These are phyloP conservation scores for Meghimatium bilineatum DNA, from an alignment of 2,888 invertebrate species.

Conservation along the genomic window DNA sequence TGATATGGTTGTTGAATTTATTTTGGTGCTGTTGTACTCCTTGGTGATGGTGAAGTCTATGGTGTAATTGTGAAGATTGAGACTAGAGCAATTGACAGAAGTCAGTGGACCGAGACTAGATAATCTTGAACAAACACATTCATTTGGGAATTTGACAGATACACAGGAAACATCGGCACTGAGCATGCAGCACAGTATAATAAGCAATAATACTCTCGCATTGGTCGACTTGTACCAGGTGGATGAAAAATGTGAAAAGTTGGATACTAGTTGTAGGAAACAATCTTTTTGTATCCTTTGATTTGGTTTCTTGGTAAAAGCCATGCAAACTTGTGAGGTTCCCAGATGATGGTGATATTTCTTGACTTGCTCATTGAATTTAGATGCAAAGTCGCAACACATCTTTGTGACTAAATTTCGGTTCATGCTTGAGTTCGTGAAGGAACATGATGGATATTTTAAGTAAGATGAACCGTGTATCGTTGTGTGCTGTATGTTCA, in stretches of 20 bases:
- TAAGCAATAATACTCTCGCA: neutral
- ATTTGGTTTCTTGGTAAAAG: neutral
- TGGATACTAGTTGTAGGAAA: neutral
- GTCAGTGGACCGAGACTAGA: neutral
- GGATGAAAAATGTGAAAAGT: neutral
- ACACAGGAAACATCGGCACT: neutral
- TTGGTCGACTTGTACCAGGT: neutral
- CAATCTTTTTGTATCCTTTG: neutral
- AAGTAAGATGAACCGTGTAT: neutral
- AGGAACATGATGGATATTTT: neutral
- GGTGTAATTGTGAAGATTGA: neutral
- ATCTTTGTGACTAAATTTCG: neutral
- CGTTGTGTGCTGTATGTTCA: neutral
- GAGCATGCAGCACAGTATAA: neutral
- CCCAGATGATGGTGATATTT: neutral
- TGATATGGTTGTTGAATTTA: conserved; percentile 38
- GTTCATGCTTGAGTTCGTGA: neutral
- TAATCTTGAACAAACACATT: conserved; percentile 6
- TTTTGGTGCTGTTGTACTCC: conserved; percentile 33
- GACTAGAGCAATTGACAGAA: conserved; percentile 47
- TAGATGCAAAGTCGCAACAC: neutral
- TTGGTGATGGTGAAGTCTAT: neutral
- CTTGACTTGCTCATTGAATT: neutral
- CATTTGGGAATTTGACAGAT: neutral
- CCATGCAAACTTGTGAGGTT: neutral